These are phyloP conservation scores for Platysternon megacephalum DNA, from an alignment of 2,113 vertebrate species.

Conservation along the genomic window DNA sequence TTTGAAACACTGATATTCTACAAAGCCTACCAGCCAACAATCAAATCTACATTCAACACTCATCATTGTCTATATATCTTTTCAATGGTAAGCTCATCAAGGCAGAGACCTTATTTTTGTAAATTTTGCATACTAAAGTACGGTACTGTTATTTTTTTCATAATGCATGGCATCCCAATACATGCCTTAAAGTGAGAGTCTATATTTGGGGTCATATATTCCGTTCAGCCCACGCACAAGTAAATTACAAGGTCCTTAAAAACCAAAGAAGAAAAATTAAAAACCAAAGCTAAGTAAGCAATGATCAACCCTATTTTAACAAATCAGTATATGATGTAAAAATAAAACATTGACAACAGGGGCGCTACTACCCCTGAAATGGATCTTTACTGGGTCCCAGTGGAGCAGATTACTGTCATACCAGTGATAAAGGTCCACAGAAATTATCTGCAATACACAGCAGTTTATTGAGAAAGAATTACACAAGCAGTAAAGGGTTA, in stretches of 20 bases:
- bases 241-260: background rate
- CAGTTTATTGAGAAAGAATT: too few relatives aligned
- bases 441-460: too few relatives aligned
- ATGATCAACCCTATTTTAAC: too few relatives aligned
- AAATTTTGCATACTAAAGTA: background rate
- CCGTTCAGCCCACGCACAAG: background rate
- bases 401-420: too few relatives aligned
- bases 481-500: too few relatives aligned
- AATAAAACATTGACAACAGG: too few relatives aligned
- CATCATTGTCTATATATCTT: background rate
- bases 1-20: background rate
- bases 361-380: too few relatives aligned
- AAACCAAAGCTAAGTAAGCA: background rate
- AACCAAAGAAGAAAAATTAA: background rate
- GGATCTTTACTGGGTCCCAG: too few relatives aligned
- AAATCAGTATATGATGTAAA: too few relatives aligned
- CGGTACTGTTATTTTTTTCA: background rate
- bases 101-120: background rate
- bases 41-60: background rate
- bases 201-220: background rate
- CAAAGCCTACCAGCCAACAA: background rate
- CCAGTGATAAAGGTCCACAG: too few relatives aligned
- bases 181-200: background rate
- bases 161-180: background rate
- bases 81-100: background rate